Base-by-base conservation (phyloP, 2,113 vertebrate species). In the Sinocyclocheilus maitianheensis region DNA sequence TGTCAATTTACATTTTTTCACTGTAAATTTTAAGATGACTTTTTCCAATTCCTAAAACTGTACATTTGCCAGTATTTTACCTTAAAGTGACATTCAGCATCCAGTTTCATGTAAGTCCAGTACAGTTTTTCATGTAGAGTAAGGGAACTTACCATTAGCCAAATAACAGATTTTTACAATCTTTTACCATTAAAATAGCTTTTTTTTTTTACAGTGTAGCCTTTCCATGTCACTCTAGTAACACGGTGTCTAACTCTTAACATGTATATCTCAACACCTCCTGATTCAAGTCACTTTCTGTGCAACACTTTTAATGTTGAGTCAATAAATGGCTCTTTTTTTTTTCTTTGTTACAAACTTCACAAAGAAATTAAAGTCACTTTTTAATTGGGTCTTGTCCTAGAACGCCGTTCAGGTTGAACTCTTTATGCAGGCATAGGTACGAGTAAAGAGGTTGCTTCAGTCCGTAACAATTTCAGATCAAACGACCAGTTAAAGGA, bases 391-490 rank as follows among this genome's bases (percentile, higher is more conserved):
- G 22, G 34, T 80, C 13, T 30, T 60, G 77, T 58, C 53, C 26
- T 60, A 62, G 65, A 60, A 40, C 53, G 0, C 20, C 5, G 63
- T 55, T 79, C 58, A 7, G 37, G 62, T 34, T 86, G 63, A 79
- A 55, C 30, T 22, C 53, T 53, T 58, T 46, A 5, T 18, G 11
- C n/a, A 69, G 26, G 51, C 62, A 55, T 72, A 43, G 30, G 51
- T 63, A 84, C 48, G 40, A 72, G 81, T 58, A 11, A 12, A 74
- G 16, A 84, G 46, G 22, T 81, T 84, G 55, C 72, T 81, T 79
- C 34, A 78, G 53, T 75, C 51, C 78, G 26, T 55, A 63, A 85
- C 69, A 85, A 63, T 85, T 62, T 62, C 16, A 86, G 71, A 82
- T 85, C 74, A 82, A 78, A 83, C 14, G 37, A 22, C 37, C 69